These are phyloP conservation scores for Brenthis hecate DNA, from an alignment of 2,888 invertebrate genomes.

Conservation along the genomic window DNA sequence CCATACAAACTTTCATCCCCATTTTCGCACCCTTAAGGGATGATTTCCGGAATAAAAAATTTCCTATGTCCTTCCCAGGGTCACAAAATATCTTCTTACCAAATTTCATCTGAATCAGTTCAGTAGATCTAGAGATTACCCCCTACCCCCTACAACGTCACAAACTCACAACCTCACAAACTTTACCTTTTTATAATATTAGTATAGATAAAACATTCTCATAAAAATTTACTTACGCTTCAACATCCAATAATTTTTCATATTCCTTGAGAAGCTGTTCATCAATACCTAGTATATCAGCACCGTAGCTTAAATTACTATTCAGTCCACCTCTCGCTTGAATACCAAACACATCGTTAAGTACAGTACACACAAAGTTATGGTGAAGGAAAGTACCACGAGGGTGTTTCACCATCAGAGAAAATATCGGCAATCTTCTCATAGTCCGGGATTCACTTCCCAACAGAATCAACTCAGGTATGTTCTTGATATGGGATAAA, in stretches of 20 bases:
- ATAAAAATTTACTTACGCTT: constrained; percentile 60
- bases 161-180: no score
- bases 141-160: no score
- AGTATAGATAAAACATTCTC: background rate
- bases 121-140: no score
- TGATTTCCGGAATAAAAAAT: no score
- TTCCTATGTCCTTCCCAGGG: no score
- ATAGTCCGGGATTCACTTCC: constrained; percentile 86
- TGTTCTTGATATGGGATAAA: constrained; percentile 88
- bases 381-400: constrained; percentile 93
- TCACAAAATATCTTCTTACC: no score
- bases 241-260: constrained; percentile 83
- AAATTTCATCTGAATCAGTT: no score
- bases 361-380: constrained; percentile 91
- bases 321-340: constrained; percentile 91
- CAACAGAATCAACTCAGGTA: constrained; percentile 89
- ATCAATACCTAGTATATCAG: constrained; percentile 92
- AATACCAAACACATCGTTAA: constrained; percentile 96
- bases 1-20: no score
- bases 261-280: constrained; percentile 88
- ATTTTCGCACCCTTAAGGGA: no score
- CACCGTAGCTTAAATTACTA: constrained; percentile 92
- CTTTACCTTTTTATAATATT: no score
- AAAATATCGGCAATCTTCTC: constrained; percentile 90
- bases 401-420: constrained; percentile 92